These are phyloP conservation scores for Philopedon plagiatum DNA, from an alignment of 2,888 invertebrate species.

Conservation along the genomic window DNA sequence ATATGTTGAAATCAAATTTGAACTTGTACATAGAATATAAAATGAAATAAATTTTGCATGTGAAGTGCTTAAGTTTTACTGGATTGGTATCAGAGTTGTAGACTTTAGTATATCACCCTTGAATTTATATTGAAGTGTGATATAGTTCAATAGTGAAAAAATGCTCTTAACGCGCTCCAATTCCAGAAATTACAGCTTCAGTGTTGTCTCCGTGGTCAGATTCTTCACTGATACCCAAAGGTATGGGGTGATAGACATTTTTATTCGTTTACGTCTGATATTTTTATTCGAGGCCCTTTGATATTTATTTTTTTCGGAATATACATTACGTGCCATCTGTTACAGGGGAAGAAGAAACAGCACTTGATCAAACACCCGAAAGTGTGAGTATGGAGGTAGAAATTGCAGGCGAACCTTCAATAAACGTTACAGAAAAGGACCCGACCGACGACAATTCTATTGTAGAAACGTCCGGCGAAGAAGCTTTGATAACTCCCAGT, in stretches of 20 bases:
- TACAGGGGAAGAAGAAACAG: slow-evolving; percentile 4
- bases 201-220: slow-evolving; percentile 13
- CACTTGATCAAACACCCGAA: not conserved
- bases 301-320: not conserved
- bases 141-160: no score
- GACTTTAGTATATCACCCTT: no score
- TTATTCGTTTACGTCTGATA: not conserved
- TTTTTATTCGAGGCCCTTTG: no score
- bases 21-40: no score
- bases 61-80: no score
- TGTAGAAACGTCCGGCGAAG: not conserved
- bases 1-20: no score
- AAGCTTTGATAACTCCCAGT: not conserved
- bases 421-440: not conserved
- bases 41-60: no score
- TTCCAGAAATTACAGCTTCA: not conserved
- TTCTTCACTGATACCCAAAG: not conserved
- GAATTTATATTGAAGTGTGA: no score
- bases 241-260: not conserved
- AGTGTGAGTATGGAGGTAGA: not conserved
- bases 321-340: not conserved
- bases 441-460: not conserved
- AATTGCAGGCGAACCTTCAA: not conserved
- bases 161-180: no score
- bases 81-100: no score